Base-by-base conservation (phyloP, 1,140 invertebrate genomes). In the Atta texana region DNA sequence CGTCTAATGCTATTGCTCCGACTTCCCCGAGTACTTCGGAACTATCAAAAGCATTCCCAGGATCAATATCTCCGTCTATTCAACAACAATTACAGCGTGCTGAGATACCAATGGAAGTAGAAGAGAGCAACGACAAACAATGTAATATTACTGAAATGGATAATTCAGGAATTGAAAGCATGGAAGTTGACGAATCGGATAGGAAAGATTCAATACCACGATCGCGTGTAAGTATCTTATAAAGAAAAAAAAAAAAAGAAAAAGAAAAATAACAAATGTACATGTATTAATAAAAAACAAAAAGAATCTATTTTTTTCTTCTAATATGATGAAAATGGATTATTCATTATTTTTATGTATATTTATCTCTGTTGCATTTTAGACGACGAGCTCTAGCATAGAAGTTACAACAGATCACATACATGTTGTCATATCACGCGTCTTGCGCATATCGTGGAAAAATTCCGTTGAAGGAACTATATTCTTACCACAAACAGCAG, bases 111-210 rank as follows among this genome's bases (percentile, higher is more conserved):
- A 96, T 96, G 96, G 96, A 96, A 92, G 96, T 96, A 16, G 96
- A 96, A 89, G 96, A 96, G 77, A 95, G 88, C 51, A 95, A 94
- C 85, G 92, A 94, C 49, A 95, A 96, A 89, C 95, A 96, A 85
- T 93, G 93, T 77, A 95, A 94, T 86, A 95, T 91, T 72, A 94
- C 92, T 44, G 95, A 95, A 77, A 95, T 96, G 53, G 97, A 97
- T 94, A 97, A 97, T 94, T 97, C 97, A 61, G 97, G 97, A 14
- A 97, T 97, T 92, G 97, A 97, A 93, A 97, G 96, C 92, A 97
- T 97, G 97, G 97, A 97, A 94, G 97, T 97, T 5, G 96, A 97
- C 31, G 95, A 96, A 78, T 92, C 92, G 4, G 94, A 95, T 82
- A 92, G 93, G 71, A 95, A 95, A 93, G 94, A 96, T 76, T 87